Evolutionary conservation across 2,888 invertebrate genomes (phyloP), one percentile per base, ranked within the genome.

Genomic region (Orthosia gothica): DNA sequence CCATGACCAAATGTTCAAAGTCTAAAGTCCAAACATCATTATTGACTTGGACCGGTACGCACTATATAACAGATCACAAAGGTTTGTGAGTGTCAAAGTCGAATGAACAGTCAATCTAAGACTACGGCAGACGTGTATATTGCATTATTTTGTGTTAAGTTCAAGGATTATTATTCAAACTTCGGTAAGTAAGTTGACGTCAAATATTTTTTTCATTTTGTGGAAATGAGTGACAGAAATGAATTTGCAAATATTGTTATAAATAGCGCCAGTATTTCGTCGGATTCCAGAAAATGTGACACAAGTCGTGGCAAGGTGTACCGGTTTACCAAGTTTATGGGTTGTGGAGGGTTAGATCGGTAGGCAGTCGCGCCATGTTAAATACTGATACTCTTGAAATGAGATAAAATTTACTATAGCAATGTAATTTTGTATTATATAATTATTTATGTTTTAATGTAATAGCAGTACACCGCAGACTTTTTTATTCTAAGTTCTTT

Each of bases 11-110:
- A 0, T 5, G 40, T 40, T 40, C 15, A 16, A 61, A 59, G 79
- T 79, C 13, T 26, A 49, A 54, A 59, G 52, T 79, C 26, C 18
- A 26, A 45, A 61, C 20, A 59, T 23, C n/a, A 52, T n/a, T 57
- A n/a, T 40, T 52, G 45, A n/a, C 45, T 54, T 18, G 20, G 13
- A 40, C 20, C 40, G 15, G 1, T 3, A 11, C 32, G 26, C 15
- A 2, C 23, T 72, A 54, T 77, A 69, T 72, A 71, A 26, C 9
- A 40, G 49, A 61, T 54, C 20, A 9, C 23, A 2, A 20, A 26
- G 20, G 7, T 15, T 59, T 15, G 20, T 13, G 2, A 7, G 16
- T 20, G 54, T 2, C 61, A 61, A 61, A 75, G 52, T 49, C 23
- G 40, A 18, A 50, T 16, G 16, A 26, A 20, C 40, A 13, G 20